Evolutionary conservation across 2,888 invertebrate species (phyloP).

Genomic region (Orchesellides sinensis): DNA sequence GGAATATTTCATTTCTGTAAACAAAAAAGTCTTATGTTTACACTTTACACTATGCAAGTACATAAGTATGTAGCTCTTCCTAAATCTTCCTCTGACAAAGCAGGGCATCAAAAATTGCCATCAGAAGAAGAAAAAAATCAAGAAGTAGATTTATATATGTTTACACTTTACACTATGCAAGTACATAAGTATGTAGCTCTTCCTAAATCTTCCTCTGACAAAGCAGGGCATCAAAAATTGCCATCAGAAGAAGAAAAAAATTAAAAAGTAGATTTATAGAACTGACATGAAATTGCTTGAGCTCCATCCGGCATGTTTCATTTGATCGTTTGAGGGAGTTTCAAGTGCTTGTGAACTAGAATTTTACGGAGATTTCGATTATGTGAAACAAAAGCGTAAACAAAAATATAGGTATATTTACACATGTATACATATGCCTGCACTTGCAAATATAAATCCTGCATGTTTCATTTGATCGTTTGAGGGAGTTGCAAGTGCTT

Average conservation of each 20-base stretch:
- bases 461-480: background rate
- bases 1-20: background rate
- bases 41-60: background rate
- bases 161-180: background rate
- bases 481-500: too few species aligned
- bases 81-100: background rate
- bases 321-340: background rate
- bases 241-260: background rate
- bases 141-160: too few species aligned
- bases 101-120: background rate
- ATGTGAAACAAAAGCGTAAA: background rate
- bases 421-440: too few species aligned
- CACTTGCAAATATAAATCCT: too few species aligned
- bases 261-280: conserved; percentile 39
- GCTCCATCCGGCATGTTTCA: background rate
- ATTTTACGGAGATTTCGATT: background rate
- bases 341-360: background rate
- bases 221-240: background rate
- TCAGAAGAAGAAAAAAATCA: too few species aligned
- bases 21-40: background rate
- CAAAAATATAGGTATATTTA: too few species aligned
- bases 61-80: background rate
- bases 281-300: conserved; percentile 9
- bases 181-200: background rate
- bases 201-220: background rate